Base-by-base conservation (phyloP, 1,140 invertebrate species). In the Penaeus chinensis region DNA sequence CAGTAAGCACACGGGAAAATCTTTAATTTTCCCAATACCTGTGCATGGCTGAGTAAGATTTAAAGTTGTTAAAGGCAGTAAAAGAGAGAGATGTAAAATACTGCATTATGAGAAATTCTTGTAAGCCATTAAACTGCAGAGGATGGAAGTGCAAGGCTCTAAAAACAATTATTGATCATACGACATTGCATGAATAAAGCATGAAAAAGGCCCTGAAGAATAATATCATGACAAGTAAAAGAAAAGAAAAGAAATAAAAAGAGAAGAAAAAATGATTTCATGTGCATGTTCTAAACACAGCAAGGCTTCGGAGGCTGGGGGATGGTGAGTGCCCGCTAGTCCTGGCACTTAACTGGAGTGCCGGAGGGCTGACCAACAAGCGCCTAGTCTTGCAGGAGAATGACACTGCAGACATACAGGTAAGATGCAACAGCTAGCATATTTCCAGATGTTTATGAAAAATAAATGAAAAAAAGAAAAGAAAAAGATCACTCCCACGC, bases 301-400 rank as follows among this genome's bases (percentile, higher is more conserved):
- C 89, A 65, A 90, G 90, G 65, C 89, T 92, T 76, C 89, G 91
- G 32, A 90, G 91, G 24, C 87, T 92, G 60, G 90, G 82, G 19
- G 94, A 94, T 89, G 90, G 91, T 60, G 94, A 94, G 88, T 92
- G 90, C 76, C 94, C 94, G 3, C 91, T 95, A 79, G 90, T 92
- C 24, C 90, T 94, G 16, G 93, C 92, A 66, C 91, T 94, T 18
- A 90, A 91, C 62, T 94, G 94, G 93, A 91, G 90, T 54, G 87
- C 89, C 32, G 92, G 92, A 74, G 91, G 92, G 47, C 87, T 90
- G 47, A 85, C 91, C 80, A 91, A 91, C 78, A 93, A 93, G 77
- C 91, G 92, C 77, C 92, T 95, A 85, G 93, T 95, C 24, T 91
- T 95, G 42, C 94, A 95, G 91, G 94, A 95, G 91, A 95, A 94